These are phyloP conservation scores for Calcarius lapponicus DNA, from an alignment of 2,797 vertebrate genomes.

Conservation along the genomic window DNA sequence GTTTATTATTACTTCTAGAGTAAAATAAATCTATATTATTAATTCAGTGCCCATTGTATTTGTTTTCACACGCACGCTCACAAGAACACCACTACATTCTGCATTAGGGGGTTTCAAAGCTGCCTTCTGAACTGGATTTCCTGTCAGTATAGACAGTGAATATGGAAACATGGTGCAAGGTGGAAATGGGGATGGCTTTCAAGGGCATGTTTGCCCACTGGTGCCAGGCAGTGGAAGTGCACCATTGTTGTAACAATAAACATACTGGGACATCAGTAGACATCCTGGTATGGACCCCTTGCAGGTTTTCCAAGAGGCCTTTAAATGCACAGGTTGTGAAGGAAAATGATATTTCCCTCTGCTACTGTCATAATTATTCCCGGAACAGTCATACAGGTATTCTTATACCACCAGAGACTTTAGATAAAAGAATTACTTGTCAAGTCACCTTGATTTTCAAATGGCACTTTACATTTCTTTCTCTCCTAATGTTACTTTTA, in stretches of 20 bases:
- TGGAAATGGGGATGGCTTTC: not conserved
- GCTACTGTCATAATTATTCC: not conserved
- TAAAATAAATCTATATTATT: not conserved
- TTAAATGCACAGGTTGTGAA: not conserved
- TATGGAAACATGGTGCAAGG: not conserved
- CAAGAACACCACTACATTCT: not conserved
- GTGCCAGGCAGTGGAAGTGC: not conserved
- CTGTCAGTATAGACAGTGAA: not conserved
- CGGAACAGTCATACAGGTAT: not conserved
- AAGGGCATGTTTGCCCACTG: not conserved
- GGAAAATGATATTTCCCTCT: not conserved
- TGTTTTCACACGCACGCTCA: not conserved
- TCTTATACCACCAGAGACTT: not conserved
- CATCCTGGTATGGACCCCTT: not conserved
- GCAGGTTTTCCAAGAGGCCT: not conserved
- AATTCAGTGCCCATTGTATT: not conserved
- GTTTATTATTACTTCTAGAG: not conserved
- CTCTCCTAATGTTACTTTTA: not conserved
- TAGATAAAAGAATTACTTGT: not conserved
- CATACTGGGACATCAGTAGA: not conserved
- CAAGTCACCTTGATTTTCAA: not conserved
- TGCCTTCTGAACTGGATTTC: not conserved
- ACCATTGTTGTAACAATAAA: not conserved
- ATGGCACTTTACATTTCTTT: not conserved
- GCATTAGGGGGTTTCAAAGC: rapidly evolving